These are phyloP conservation scores for Halcyon malimbica DNA, from an alignment of 2,113 vertebrate species.

Conservation along the genomic window DNA sequence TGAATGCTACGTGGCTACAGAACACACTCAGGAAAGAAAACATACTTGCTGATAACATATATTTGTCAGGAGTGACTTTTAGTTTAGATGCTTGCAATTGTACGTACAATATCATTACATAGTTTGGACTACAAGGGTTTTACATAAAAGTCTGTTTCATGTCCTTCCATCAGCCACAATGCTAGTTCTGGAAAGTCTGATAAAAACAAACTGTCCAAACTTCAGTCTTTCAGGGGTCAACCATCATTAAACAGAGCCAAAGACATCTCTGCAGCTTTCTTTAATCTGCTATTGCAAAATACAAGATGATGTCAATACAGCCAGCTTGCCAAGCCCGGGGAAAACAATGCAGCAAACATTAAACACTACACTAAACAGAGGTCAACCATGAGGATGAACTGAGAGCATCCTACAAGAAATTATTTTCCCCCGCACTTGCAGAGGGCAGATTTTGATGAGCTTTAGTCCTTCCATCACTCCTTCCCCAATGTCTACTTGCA, in stretches of 20 bases:
- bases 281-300: slow-evolving; percentile 37
- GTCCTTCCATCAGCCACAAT: neutral
- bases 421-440: neutral
- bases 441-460: neutral
- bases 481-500: neutral
- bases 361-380: neutral
- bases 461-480: neutral
- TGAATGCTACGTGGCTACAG: neutral
- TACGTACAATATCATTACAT: neutral
- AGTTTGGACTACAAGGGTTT: neutral
- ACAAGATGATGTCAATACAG: slow-evolving; percentile 11
- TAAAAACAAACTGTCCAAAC: slow-evolving; percentile 16
- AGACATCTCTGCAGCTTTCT: slow-evolving; percentile 9
- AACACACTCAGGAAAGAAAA: neutral
- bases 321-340: neutral
- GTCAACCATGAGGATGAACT: neutral
- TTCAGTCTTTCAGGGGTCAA: neutral
- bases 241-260: neutral
- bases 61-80: neutral
- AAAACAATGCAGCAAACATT: slow-evolving; percentile 12
- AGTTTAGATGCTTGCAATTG: neutral
- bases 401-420: neutral
- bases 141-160: neutral
- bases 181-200: neutral
- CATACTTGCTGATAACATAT: neutral